Percentiles rank a stretch among this genome's conserved stretches.
phyloP scores from a whole-genome alignment of 2,888 invertebrate species.

The Nymphalis urticae region DNA sequence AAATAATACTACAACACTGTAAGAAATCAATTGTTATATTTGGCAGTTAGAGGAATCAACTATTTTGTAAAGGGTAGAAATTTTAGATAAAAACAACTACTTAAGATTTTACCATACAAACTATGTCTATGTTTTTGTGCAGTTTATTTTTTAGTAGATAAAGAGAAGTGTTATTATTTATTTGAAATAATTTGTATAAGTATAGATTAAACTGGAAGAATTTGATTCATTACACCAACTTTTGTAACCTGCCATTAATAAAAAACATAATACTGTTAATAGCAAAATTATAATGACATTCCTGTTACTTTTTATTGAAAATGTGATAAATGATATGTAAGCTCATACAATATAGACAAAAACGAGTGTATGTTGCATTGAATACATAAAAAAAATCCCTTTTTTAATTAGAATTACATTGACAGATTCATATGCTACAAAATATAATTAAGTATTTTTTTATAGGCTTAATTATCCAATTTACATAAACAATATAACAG shows the following conservation, averaged over 20 bases:
- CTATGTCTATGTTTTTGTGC: not conserved
- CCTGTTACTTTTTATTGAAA: no score
- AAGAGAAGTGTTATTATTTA: no score
- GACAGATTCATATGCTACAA: not conserved
- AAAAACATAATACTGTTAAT: no score
- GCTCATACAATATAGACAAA: no score
- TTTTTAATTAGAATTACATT: not conserved
- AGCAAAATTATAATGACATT: no score
- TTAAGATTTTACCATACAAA: constrained; percentile 12
- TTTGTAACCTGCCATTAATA: no score
- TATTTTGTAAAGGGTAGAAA: constrained; percentile 10
- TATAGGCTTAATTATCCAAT: not conserved
- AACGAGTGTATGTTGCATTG: not conserved
- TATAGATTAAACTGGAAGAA: no score
- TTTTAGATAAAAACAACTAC: constrained; percentile 12
- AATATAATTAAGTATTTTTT: not conserved
- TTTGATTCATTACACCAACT: no score
- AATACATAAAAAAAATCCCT: not conserved
- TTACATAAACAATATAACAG: not conserved
- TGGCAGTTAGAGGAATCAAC: constrained; percentile 18
- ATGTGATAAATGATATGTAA: no score
- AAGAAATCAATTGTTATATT: constrained; percentile 8
- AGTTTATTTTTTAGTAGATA: not conserved
- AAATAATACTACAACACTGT: constrained; percentile 4
- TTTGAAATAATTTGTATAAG: no score